phyloP scores from a whole-genome alignment of 2,888 invertebrate genomes.

The Dolomedes plantarius region DNA sequence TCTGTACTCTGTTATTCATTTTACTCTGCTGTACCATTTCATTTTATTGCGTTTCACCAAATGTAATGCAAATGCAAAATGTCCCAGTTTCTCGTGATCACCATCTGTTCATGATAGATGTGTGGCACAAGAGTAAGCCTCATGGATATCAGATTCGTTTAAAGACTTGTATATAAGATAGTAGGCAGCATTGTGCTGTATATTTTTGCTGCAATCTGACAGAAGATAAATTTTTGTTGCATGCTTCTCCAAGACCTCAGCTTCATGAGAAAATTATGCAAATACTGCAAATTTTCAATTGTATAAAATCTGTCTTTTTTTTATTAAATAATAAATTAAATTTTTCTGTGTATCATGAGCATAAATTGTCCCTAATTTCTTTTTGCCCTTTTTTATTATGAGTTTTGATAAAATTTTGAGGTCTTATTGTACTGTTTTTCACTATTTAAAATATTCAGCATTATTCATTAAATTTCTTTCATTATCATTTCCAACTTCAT shows the following conservation, averaged over 20 bases:
- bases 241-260: slow-evolving; percentile 50
- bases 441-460: not conserved
- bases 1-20: slow-evolving; percentile 21
- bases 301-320: slow-evolving; percentile 33
- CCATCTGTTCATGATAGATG: not conserved
- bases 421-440: slow-evolving; percentile 10
- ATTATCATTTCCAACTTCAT: slow-evolving; percentile 26
- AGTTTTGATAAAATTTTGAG: not conserved
- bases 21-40: slow-evolving; percentile 3
- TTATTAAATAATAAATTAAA: slow-evolving; percentile 16
- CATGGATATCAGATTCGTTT: slow-evolving; percentile 4
- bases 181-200: slow-evolving; percentile 67
- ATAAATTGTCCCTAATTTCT: slow-evolving; percentile 7
- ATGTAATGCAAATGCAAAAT: not conserved
- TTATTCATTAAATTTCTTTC: not conserved
- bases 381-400: no score
- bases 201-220: slow-evolving; percentile 66
- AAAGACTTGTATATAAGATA: slow-evolving; percentile 67
- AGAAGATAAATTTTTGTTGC: slow-evolving; percentile 44
- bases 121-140: not conserved
- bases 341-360: not conserved
- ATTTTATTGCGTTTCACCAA: slow-evolving; percentile 22
- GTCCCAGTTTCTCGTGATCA: not conserved
- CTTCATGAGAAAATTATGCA: slow-evolving; percentile 28
- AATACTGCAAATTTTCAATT: slow-evolving; percentile 11